These are phyloP conservation scores for Aleadryas rufinucha DNA, from an alignment of 2,113 vertebrate species.

Conservation along the genomic window DNA sequence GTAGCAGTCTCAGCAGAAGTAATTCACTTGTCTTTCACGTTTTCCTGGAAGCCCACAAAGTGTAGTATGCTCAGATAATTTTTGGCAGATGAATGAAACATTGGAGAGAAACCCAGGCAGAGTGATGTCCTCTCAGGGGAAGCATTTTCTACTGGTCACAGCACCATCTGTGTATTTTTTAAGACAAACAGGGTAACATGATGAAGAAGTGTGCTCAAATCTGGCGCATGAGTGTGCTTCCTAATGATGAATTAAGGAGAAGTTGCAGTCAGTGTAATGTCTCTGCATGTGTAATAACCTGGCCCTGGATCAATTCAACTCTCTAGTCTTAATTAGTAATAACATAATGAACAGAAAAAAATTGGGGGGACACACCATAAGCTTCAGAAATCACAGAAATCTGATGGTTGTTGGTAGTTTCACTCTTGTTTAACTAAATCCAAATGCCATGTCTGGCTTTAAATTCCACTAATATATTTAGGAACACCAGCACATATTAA, in stretches of 20 bases:
- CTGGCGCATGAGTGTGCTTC: not conserved
- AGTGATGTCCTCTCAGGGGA: not conserved
- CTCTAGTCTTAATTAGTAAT: not conserved
- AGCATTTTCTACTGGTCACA: not conserved
- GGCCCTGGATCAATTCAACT: not conserved
- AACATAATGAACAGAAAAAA: not conserved
- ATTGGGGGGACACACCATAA: rapidly evolving
- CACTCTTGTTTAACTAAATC: not conserved
- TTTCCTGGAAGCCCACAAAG: not conserved
- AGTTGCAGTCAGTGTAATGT: not conserved
- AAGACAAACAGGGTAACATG: not conserved
- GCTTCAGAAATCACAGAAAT: not conserved
- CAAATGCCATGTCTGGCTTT: not conserved
- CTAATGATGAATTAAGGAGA: not conserved
- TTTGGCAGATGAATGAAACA: not conserved
- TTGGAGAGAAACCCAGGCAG: not conserved
- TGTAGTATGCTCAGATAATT: not conserved
- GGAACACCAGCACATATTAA: not conserved
- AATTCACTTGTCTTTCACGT: not conserved
- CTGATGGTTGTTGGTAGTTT: not conserved
- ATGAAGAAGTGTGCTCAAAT: not conserved
- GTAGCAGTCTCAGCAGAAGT: not conserved
- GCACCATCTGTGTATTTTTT: not conserved
- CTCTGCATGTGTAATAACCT: not conserved
- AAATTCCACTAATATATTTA: not conserved